phyloP scores from a whole-genome alignment of 2,797 vertebrate genomes.

The Paramormyrops hopkinsi region DNA sequence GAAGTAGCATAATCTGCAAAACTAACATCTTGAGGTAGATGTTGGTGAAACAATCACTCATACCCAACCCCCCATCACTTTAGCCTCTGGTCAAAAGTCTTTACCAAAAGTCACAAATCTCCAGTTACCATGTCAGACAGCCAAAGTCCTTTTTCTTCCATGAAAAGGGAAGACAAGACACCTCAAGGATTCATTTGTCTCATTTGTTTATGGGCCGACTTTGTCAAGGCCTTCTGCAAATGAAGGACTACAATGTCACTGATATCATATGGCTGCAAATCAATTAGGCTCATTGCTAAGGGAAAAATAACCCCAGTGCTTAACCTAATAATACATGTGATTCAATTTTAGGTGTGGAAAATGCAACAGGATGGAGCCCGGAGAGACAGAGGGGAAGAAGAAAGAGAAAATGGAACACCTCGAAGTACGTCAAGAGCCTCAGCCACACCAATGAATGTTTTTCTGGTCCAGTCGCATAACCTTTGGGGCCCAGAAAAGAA shows the following conservation, averaged over 20 bases:
- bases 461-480: conserved; percentile 8
- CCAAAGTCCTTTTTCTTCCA: not conserved
- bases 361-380: conserved; percentile 7
- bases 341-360: conserved; percentile 33
- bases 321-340: conserved; percentile 27
- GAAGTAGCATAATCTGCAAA: not conserved
- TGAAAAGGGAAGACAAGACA: not conserved
- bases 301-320: conserved; percentile 7
- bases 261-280: conserved; percentile 20
- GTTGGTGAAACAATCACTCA: not conserved
- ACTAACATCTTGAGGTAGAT: not conserved
- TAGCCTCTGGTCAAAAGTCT: not conserved
- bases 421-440: not conserved
- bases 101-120: not conserved
- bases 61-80: not conserved
- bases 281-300: conserved; percentile 30
- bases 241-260: not conserved
- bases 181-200: not conserved
- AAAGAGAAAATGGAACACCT: not conserved
- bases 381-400: not conserved
- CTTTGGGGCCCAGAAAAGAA: not conserved
- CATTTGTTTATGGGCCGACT: not conserved
- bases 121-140: not conserved
- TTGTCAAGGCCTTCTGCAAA: not conserved
- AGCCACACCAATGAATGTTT: not conserved